These are phyloP conservation scores for Spicauda simplicius DNA, from an alignment of 2,888 invertebrate genomes.

Conservation along the genomic window DNA sequence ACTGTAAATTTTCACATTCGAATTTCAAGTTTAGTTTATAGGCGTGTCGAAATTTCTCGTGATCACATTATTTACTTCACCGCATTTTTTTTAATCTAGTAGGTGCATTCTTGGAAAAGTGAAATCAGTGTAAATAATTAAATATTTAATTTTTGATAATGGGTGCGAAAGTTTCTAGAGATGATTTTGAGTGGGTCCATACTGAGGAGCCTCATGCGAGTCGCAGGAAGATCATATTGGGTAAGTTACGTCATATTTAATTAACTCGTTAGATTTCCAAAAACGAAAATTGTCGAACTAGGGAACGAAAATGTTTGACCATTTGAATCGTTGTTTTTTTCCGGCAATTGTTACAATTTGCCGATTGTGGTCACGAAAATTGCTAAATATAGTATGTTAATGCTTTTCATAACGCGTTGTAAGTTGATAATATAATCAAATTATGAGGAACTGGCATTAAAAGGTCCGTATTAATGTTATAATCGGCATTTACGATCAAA, in stretches of 20 bases:
- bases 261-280: neutral
- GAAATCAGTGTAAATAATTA: neutral
- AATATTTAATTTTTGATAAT: constrained; percentile 73
- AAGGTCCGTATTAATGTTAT: too few species aligned
- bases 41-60: constrained; percentile 3
- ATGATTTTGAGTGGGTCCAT: constrained; percentile 98
- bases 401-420: too few species aligned
- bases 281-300: too few species aligned
- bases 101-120: neutral
- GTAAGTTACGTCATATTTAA: constrained; percentile 82
- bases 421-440: too few species aligned
- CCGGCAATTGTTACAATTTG: neutral
- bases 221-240: constrained; percentile 96
- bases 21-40: neutral
- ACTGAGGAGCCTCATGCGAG: constrained; percentile 99
- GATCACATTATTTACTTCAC: neutral
- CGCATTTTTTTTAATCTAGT: neutral
- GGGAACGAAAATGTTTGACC: too few species aligned
- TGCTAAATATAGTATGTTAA: too few species aligned
- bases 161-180: constrained; percentile 97
- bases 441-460: too few species aligned
- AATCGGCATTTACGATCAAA: too few species aligned
- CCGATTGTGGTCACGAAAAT: too few species aligned
- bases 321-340: neutral
- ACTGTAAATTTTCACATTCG: neutral